A percentile compares a stretch with the other conserved stretches of the same genome.
phyloP scores from a whole-genome alignment of 2,888 invertebrate species.

The Tuberolachnus salignus region DNA sequence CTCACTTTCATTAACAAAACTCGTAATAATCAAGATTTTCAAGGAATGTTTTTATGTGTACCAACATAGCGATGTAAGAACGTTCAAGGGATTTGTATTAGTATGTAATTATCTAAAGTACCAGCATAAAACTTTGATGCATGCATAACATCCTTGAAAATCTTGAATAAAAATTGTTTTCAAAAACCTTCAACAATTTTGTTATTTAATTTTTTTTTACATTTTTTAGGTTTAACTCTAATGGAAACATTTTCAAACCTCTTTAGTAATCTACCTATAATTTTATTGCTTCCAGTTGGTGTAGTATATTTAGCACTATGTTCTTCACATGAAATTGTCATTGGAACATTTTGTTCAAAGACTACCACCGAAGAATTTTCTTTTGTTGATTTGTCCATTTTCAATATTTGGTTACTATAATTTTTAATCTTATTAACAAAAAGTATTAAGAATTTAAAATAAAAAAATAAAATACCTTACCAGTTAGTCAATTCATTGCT shows the following conservation, averaged over 20 bases:
- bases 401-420: not conserved
- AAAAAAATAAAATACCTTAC: not conserved
- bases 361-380: not conserved
- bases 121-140: too few species aligned
- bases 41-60: too few species aligned
- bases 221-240: conserved; percentile 18
- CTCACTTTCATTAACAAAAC: too few species aligned
- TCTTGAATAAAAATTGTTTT: too few species aligned
- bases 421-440: not conserved
- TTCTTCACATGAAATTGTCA: not conserved
- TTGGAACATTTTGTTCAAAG: not conserved
- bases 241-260: conserved; percentile 21
- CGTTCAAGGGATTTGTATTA: too few species aligned
- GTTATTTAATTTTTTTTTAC: conserved; percentile 25
- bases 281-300: conserved; percentile 7
- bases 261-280: conserved; percentile 12
- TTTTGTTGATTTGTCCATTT: not conserved
- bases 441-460: not conserved
- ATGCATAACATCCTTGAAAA: too few species aligned
- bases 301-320: not conserved
- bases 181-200: not conserved
- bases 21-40: too few species aligned
- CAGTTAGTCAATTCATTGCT: not conserved
- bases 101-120: too few species aligned
- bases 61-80: too few species aligned